Evolutionary conservation across 2,888 invertebrate species (phyloP), one percentile per base, ranked within the genome.

Genomic region (Melanargia galathea): DNA sequence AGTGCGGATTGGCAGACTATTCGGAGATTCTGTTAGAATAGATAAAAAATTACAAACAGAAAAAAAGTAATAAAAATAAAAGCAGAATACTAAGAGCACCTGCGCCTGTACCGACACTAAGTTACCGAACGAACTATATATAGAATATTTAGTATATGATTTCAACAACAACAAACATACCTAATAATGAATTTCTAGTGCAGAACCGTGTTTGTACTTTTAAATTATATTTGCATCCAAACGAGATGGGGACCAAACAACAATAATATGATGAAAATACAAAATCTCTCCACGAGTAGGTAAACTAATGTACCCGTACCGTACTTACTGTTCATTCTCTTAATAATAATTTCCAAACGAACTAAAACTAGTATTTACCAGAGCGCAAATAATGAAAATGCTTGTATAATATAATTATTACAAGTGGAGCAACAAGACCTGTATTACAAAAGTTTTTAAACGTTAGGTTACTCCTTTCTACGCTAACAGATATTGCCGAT

Each of bases 281-380:
- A 30, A 16, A 30, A 48, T 48, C 26, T 48, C n/a, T 48, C 24
- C 48, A 24, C 48, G 24, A 48, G 48, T 24, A n/a, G n/a, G n/a
- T n/a, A n/a, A n/a, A n/a, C n/a, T n/a, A 13, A 48, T 48, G 48
- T 48, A 24, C n/a, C 1, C 22, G n/a, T 45, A 8, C n/a, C 48
- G 20, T 11, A 22, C 24, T 6, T 48, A 24, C 48, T 48, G 24
- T 48, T 24, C 48, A n/a, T 24, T 48, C 48, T 48, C 48, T 24
- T 18, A 45, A 20, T 45, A 20, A 45, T 45, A 20, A 22, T 24
- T 6, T 6, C n/a, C 48, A 13, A 48, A 24, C 24, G 24, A 48
- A 48, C 24, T 48, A n/a, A 48, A 48, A 24, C 48, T 7, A n/a
- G 1, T 6, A 24, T 48, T 22, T 48, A 48, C 13, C 7, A 24